Evolutionary conservation across 2,888 invertebrate genomes (phyloP), one percentile per base, ranked within the genome.

Genomic region (Lymantria monacha): DNA sequence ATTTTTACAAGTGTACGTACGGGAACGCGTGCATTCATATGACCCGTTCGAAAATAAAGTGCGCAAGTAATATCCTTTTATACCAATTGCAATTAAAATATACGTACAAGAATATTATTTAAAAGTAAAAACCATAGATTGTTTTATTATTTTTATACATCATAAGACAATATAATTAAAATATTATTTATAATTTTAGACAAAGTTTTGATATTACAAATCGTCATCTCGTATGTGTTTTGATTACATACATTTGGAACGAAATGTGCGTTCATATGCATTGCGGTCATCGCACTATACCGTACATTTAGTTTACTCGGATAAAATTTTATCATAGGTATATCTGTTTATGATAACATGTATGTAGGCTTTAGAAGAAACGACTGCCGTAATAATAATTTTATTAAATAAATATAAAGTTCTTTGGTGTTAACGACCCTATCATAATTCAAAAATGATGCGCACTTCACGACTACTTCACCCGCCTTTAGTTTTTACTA

Each of bases 231-330:
- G 12, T 38, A 3, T 12, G 38, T n/a, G 11, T 38, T 38, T n/a
- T 38, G 38, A n/a, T 38, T n/a, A 38, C 3, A 1, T n/a, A 12
- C n/a, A 38, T n/a, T 38, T 38, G 38, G 38, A 38, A 38, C 38
- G 7, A 38, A 38, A 7, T 38, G n/a, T n/a, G 38, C 38, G 12
- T n/a, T 33, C n/a, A 49, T 47, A 51, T 63, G 61, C 56, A 59
- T 60, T 54, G 66, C 63, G 74, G 74, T 78, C 79, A 70, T 57
- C 62, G 79, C 56, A 67, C 75, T 66, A 42, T 12, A 44, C 44
- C 47, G 57, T 51, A 66, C 63, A 63, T 66, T 69, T 65, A 67
- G 64, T 70, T 71, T 65, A 73, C 69, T 73, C 61, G 67, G 63
- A 64, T 62, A 67, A 54, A 61, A 46, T 66, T 51, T 67, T 61